These are phyloP conservation scores for Pandemis heparana DNA, from an alignment of 2,888 invertebrate species.

Conservation along the genomic window DNA sequence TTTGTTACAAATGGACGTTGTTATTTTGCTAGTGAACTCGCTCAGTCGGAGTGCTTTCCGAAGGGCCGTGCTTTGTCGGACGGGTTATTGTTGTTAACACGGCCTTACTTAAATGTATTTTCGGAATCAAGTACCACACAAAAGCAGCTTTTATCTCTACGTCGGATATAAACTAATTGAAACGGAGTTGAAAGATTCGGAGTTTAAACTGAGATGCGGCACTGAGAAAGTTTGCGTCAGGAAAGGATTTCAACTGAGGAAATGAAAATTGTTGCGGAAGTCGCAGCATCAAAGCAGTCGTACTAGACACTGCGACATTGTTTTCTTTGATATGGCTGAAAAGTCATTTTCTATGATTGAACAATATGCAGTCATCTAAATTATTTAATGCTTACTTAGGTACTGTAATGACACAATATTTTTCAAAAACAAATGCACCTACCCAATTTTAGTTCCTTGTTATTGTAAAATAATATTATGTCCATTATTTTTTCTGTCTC, in stretches of 20 bases:
- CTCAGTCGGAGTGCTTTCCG: constrained; percentile 62
- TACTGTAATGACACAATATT: too few relatives aligned
- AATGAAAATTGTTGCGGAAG: constrained; percentile 78
- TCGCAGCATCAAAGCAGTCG: constrained; percentile 67
- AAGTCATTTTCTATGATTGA: constrained; percentile 46
- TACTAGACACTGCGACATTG: constrained; percentile 66
- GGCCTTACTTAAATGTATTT: constrained; percentile 8
- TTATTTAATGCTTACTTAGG: neutral
- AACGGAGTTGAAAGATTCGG: constrained; percentile 57
- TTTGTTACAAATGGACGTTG: constrained; percentile 81
- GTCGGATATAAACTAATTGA: constrained; percentile 53
- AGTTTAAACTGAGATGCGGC: constrained; percentile 63
- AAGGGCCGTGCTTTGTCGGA: constrained; percentile 52
- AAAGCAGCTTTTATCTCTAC: neutral
- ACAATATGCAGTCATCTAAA: neutral
- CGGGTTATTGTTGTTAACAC: constrained; percentile 35
- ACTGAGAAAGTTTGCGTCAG: constrained; percentile 60
- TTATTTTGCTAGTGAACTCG: constrained; percentile 76
- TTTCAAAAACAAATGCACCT: too few relatives aligned
- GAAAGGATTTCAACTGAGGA: constrained; percentile 66
- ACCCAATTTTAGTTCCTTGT: too few relatives aligned
- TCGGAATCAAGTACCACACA: constrained; percentile 2
- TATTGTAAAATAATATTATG: too few relatives aligned
- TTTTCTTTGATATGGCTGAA: constrained; percentile 56
- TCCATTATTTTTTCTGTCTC: too few relatives aligned